A percentile compares a stretch with the other conserved stretches of the same genome.
These are phyloP conservation scores for Macrotis lagotis DNA, from an alignment of 2,113 vertebrate genomes.

Conservation along the genomic window DNA sequence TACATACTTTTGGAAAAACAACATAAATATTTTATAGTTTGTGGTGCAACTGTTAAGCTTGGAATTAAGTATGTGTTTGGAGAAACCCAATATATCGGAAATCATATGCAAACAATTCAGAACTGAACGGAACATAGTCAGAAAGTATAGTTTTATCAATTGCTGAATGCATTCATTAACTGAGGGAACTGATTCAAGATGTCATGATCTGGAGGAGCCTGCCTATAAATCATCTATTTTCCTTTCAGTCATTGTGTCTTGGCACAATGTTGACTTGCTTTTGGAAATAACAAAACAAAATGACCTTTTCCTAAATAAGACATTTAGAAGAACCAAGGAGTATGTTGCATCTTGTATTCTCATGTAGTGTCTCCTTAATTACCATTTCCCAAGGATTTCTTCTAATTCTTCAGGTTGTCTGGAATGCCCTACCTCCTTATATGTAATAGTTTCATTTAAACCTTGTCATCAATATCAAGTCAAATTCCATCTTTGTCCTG, in stretches of 20 bases:
- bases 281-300: conserved; percentile 65
- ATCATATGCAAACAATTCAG: conserved; percentile 56
- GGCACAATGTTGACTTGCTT: conserved; percentile 56
- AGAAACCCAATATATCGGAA: conserved; percentile 64
- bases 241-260: conserved; percentile 53
- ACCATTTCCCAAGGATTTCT: conserved; percentile 34
- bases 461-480: neutral
- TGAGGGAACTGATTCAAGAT: conserved; percentile 67
- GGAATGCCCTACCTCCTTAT: neutral
- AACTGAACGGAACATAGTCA: conserved; percentile 53
- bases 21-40: conserved; percentile 76
- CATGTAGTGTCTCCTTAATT: neutral
- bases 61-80: conserved; percentile 53
- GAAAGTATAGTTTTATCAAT: conserved; percentile 34
- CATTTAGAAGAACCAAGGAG: conserved; percentile 3
- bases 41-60: conserved; percentile 65
- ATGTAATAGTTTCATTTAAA: neutral
- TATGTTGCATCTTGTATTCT: neutral
- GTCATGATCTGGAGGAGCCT: conserved; percentile 51
- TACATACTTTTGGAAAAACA: conserved; percentile 75
- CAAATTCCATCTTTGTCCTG: neutral
- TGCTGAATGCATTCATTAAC: conserved; percentile 36
- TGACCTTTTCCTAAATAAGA: conserved; percentile 27
- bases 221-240: conserved; percentile 58
- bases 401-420: conserved; percentile 3